Evolutionary conservation across 2,113 vertebrate species (phyloP).

Genomic region (Osmerus mordax): DNA sequence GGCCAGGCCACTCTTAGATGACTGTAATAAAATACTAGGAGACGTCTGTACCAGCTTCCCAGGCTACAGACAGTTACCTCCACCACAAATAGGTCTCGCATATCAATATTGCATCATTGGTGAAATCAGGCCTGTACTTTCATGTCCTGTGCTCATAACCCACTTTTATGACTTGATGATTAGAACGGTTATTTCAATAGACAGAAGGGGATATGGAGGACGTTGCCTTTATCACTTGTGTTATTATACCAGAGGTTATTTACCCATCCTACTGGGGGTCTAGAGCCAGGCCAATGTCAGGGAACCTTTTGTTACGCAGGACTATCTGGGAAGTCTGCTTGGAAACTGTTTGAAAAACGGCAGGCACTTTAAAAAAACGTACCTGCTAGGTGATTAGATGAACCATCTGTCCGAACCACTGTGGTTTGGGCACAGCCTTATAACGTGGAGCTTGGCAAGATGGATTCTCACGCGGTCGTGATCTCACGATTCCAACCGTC

Average conservation of each 20-base stretch:
- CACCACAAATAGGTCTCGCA: background rate
- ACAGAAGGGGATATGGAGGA: background rate
- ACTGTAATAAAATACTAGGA: constrained; percentile 21
- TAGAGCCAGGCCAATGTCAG: background rate
- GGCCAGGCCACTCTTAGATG: constrained; percentile 19
- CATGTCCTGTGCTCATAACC: background rate
- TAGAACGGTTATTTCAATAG: background rate
- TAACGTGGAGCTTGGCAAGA: no score
- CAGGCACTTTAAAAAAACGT: background rate
- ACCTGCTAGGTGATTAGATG: background rate
- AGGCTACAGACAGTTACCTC: background rate
- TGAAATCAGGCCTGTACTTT: background rate
- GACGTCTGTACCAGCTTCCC: constrained; percentile 12
- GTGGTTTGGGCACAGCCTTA: no score
- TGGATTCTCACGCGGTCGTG: no score
- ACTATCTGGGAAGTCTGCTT: background rate
- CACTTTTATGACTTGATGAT: background rate
- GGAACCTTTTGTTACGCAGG: background rate
- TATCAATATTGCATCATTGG: background rate
- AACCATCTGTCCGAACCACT: no score
- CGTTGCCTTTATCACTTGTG: background rate
- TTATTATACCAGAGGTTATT: background rate
- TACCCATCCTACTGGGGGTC: background rate
- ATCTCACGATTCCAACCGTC: no score
- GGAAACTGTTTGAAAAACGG: background rate